These are phyloP conservation scores for Parapristionchus giblindavisi DNA, from an alignment of 2,888 invertebrate genomes.

Conservation along the genomic window DNA sequence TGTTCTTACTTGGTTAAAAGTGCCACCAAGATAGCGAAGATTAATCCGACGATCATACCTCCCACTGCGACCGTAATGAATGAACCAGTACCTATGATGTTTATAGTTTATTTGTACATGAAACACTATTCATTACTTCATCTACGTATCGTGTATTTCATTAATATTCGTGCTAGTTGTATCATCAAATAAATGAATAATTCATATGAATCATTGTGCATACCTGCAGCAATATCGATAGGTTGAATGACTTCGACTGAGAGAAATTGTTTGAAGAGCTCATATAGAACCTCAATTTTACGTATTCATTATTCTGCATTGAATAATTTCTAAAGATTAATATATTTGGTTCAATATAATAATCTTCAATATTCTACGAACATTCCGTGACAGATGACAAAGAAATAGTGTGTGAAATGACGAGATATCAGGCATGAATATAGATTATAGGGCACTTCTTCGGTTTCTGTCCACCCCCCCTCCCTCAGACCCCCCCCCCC, in stretches of 20 bases:
- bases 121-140: too few relatives aligned
- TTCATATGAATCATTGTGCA: too few relatives aligned
- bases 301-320: too few relatives aligned
- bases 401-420: too few relatives aligned
- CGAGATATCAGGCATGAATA: too few relatives aligned
- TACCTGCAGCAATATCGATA: slow-evolving; percentile 32
- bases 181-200: not conserved
- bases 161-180: not conserved
- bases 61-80: slow-evolving; percentile 51
- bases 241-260: not conserved
- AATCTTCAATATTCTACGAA: too few relatives aligned
- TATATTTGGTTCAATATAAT: too few relatives aligned
- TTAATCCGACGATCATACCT: slow-evolving; percentile 48
- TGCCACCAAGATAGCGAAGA: slow-evolving; percentile 46
- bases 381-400: too few relatives aligned
- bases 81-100: slow-evolving; percentile 39
- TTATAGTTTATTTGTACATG: not conserved
- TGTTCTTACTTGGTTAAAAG: slow-evolving; percentile 45
- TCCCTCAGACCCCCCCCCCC: too few relatives aligned
- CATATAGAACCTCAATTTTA: slow-evolving; percentile 25
- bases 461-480: too few relatives aligned
- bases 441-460: not conserved
- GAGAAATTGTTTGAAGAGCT: slow-evolving; percentile 35
- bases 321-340: too few relatives aligned
- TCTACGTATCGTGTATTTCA: too few relatives aligned